These are phyloP conservation scores for Drosophila kanapiae DNA, from an alignment of 1,140 invertebrate genomes.

Conservation along the genomic window DNA sequence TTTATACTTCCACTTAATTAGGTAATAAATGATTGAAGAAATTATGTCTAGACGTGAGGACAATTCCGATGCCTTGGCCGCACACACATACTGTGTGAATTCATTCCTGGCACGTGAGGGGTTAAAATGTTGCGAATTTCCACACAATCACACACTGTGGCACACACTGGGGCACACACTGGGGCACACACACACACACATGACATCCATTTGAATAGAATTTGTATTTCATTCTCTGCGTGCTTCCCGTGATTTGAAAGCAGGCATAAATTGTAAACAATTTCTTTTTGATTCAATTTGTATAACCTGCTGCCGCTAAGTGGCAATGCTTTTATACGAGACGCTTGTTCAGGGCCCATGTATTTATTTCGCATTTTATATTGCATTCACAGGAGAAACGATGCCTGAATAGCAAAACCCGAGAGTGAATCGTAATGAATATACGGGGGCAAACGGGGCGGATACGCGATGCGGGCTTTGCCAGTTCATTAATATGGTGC, in stretches of 20 bases:
- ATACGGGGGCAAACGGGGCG: slow-evolving; percentile 38
- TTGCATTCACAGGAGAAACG: slow-evolving; percentile 26
- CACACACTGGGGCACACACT: neutral
- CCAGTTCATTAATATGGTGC: slow-evolving; percentile 57
- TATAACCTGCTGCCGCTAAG: slow-evolving; percentile 42
- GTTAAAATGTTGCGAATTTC: slow-evolving; percentile 72
- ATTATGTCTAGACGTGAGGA: slow-evolving; percentile 85
- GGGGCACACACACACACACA: slow-evolving; percentile 2
- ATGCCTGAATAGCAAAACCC: slow-evolving; percentile 71
- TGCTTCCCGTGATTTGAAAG: slow-evolving; percentile 47
- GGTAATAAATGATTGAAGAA: slow-evolving; percentile 85
- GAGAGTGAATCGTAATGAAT: slow-evolving; percentile 72
- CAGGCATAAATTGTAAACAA: slow-evolving; percentile 73
- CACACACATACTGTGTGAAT: slow-evolving; percentile 41
- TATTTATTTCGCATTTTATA: slow-evolving; percentile 34
- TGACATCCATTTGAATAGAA: slow-evolving; percentile 42
- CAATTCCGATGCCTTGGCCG: slow-evolving; percentile 73
- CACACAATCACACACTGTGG: slow-evolving; percentile 40
- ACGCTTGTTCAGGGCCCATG: slow-evolving; percentile 1
- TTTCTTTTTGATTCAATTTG: slow-evolving; percentile 55
- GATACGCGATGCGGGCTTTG: slow-evolving; percentile 37
- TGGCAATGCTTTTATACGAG: slow-evolving; percentile 35
- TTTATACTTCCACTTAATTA: slow-evolving; percentile 85
- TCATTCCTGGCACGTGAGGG: slow-evolving; percentile 80
- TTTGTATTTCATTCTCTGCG: slow-evolving; percentile 59